phyloP scores from a whole-genome alignment of 2,797 vertebrate genomes.

The Coccyzus lansbergi region DNA sequence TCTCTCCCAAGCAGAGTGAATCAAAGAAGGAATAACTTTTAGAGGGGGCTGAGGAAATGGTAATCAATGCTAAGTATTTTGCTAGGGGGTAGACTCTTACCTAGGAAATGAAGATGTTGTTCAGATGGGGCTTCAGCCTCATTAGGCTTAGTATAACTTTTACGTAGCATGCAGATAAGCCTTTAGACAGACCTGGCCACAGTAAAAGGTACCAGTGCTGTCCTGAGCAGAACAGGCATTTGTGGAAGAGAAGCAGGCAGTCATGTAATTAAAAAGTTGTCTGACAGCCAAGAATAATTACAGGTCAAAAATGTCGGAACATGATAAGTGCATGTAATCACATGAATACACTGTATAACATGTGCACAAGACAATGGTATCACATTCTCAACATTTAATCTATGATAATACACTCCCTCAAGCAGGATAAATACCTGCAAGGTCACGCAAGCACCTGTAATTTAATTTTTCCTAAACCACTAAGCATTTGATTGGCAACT shows the following conservation, averaged over 20 bases:
- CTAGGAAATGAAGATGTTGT: neutral
- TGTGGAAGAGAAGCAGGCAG: neutral
- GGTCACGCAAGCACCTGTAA: neutral
- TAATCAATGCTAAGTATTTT: neutral
- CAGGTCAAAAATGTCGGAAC: neutral
- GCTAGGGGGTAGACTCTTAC: neutral
- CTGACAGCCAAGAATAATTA: neutral
- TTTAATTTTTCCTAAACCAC: neutral
- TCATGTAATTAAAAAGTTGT: neutral
- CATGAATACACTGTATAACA: neutral
- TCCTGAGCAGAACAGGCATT: neutral
- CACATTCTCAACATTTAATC: neutral
- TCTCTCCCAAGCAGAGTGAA: neutral
- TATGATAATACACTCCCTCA: neutral
- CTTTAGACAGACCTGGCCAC: neutral
- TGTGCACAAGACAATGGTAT: neutral
- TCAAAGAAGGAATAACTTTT: neutral
- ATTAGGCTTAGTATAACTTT: neutral
- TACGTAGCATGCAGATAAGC: accelerated
- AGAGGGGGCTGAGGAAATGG: neutral
- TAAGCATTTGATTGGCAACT: neutral
- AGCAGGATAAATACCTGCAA: neutral
- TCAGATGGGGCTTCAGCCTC: neutral
- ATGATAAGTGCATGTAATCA: neutral
- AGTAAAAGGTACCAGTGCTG: neutral